Evolutionary conservation across 2,888 invertebrate genomes (phyloP).

Genomic region (Trichogramma evanescens): DNA sequence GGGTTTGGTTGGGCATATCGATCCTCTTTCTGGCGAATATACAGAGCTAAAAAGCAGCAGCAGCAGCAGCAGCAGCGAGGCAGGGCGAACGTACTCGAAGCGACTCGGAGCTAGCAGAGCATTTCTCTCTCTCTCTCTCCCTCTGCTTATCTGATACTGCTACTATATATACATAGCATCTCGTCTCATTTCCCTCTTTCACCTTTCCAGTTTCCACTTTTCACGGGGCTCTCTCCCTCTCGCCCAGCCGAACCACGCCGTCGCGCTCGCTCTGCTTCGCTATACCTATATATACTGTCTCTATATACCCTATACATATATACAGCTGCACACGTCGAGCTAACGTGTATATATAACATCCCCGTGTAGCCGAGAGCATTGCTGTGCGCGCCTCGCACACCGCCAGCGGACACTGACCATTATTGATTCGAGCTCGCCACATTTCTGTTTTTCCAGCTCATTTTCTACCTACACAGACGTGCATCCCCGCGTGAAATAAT

Average conservation of each 20-base stretch:
- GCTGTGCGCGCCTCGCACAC: not conserved
- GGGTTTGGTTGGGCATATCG: no score
- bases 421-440: conserved; percentile 12
- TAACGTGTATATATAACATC: not conserved
- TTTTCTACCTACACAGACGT: no score
- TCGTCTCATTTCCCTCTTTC: conserved; percentile 19
- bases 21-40: no score
- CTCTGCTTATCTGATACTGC: not conserved
- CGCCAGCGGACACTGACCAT: conserved; percentile 11
- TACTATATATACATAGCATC: not conserved
- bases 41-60: not conserved
- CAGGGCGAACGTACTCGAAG: not conserved
- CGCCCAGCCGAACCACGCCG: not conserved
- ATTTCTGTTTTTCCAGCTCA: no score
- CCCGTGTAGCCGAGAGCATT: not conserved
- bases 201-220: conserved; percentile 6
- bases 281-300: no score
- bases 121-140: not conserved
- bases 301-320: no score
- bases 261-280: no score
- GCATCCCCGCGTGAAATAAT: no score
- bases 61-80: not conserved
- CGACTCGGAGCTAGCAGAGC: conserved; percentile 1
- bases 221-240: not conserved
- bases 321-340: no score